Evolutionary conservation across 2,113 vertebrate species (phyloP).

Genomic region (Calypte anna): DNA sequence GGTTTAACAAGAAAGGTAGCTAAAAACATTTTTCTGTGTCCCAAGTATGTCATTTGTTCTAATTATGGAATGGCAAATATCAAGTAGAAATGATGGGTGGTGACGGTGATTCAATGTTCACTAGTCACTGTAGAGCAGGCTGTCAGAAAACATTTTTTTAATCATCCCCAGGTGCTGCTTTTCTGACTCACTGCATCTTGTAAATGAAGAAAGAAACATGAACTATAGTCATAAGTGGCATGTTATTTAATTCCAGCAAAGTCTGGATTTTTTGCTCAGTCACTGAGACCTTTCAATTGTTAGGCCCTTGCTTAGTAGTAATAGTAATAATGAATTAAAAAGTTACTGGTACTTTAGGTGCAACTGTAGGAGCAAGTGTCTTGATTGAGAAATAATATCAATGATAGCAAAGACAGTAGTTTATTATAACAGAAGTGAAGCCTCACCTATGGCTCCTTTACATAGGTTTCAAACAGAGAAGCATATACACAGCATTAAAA

Average conservation of each 20-base stretch:
- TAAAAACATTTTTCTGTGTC: not conserved
- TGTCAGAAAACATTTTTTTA: constrained; percentile 33
- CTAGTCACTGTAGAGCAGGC: not conserved
- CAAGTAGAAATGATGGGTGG: not conserved
- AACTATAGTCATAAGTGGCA: not conserved
- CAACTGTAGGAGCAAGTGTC: not conserved
- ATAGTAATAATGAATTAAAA: not conserved
- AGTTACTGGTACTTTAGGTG: not conserved
- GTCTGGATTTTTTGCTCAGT: constrained; percentile 1
- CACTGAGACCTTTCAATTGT: not conserved
- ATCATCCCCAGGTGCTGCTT: not conserved
- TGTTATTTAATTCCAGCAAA: not conserved
- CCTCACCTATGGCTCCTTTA: not conserved
- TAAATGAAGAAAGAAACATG: constrained; percentile 22
- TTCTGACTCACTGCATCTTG: constrained; percentile 54
- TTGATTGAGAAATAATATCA: not conserved
- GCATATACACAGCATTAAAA: not conserved
- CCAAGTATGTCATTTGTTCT: constrained; percentile 3
- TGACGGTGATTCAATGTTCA: constrained; percentile 43
- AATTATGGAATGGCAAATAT: constrained; percentile 52
- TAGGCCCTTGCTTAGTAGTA: not conserved
- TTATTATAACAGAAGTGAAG: not conserved
- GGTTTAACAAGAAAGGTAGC: constrained; percentile 27
- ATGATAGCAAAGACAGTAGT: not conserved
- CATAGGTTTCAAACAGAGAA: not conserved